Evolutionary conservation across 2,888 invertebrate species (phyloP), one percentile per base, ranked within the genome.

Genomic region (Lasioglossum villosulum): DNA sequence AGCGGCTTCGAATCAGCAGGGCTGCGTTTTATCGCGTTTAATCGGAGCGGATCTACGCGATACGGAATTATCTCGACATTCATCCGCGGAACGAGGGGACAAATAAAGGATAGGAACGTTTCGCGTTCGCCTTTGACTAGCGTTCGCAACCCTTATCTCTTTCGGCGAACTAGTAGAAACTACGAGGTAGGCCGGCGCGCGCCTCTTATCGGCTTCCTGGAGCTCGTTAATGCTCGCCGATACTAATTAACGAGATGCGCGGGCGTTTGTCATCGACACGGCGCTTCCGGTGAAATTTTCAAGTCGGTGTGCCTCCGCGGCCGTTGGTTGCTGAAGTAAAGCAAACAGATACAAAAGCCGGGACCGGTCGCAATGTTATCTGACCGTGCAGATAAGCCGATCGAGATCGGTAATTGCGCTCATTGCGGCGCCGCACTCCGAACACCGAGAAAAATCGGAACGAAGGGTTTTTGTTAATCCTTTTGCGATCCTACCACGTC

Each of bases 201-300:
- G 37, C 71, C 82, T 80, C 83, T 90, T 90, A 90, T 90, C 90
- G 88, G 70, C 85, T 90, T 90, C 90, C 87, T 83, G 83, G 83
- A 90, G 82, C 86, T 90, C 83, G 89, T 90, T 90, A 90, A 90
- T 90, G 88, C 86, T 42, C 78, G 63, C 72, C 82, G 81, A 89
- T 90, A 89, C 88, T 88, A 90, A 90, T 90, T 90, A 90, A 89
- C 82, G 85, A 85, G 88, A 89, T 73, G 82, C 83, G 79, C 82
- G 71, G 85, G 82, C 86, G 82, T 90, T 90, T 90, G 90, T 90
- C 90, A 90, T 86, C 87, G 87, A 78, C 79, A 52, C 71, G 52
- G 73, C 74, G 83, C 77, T 89, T 90, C 87, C 84, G 83, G 71
- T 80, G 82, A 89, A 86, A 88, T 89, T 88, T 85, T 84, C 87